Evolutionary conservation across 1,140 invertebrate species (phyloP), one percentile per base, ranked within the genome.

Genomic region (Solenopsis invicta): DNA sequence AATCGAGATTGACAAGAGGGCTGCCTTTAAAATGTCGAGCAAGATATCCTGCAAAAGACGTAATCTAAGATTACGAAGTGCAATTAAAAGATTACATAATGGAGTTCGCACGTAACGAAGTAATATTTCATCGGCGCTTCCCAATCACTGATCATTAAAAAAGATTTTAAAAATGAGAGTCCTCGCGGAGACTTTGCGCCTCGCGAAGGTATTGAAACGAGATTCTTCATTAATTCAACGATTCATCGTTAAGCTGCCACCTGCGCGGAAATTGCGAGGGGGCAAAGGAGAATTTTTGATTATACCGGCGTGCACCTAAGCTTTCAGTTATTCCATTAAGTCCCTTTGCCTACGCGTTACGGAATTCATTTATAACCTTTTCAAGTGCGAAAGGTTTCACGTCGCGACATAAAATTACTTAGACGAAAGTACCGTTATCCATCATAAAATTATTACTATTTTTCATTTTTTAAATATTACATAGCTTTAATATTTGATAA

Each of bases 291-390:
- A 85, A 50, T 76, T 48, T 74, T 64, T 74, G 74, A 88, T 86
- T 78, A 86, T 41, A 59, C 37, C 24, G 56, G 24, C 34, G 66
- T 34, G 66, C 72, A 67, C n/a, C 66, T 86, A 24, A 72, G 82
- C 74, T 78, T 84, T 74, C 66, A 67, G 56, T 88, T 88, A 85
- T 78, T 86, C 37, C 82, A 86, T 86, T 56, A 71, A 72, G 59
- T 0, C 4, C 13, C 24, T 85, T 77, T 50, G 24, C 61, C 37
- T 48, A n/a, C 34, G 29, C n/a, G 8, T 62, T 41, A 37, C 41
- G 62, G 18, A 13, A 21, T 82, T 13, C 67, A 52, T 37, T 78
- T 5, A 29, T 16, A 16, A 62, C 29, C 24, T 21, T 66, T 66
- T 52, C 24, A 54, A 80, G 12, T 18, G 4, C 18, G n/a, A 61